Evolutionary conservation across 2,113 vertebrate species (phyloP).

Genomic region (Seriola quinqueradiata): DNA sequence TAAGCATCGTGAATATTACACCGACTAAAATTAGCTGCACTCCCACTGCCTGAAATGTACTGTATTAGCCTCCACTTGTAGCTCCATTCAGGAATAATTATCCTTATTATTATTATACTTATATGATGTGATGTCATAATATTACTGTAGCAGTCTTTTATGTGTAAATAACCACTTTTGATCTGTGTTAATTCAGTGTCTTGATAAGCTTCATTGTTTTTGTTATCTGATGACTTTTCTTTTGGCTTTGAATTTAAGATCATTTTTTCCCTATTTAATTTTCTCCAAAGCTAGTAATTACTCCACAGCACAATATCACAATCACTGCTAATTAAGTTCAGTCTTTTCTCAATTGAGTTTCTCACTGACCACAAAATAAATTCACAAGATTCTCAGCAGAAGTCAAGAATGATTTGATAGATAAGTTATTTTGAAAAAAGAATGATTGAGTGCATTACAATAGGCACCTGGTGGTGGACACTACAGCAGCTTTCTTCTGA

Average conservation of each 20-base stretch:
- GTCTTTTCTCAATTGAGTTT: not conserved
- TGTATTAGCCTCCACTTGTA: no score
- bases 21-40: not conserved
- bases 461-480: not conserved
- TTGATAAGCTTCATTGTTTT: no score
- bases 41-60: not conserved
- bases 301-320: not conserved
- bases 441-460: not conserved
- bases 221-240: not conserved
- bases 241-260: not conserved
- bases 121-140: not conserved
- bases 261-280: not conserved
- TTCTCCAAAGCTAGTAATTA: constrained; percentile 7
- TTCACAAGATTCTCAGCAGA: not conserved
- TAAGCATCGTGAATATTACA: not conserved
- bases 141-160: not conserved
- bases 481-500: not conserved
- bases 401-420: not conserved
- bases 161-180: no score
- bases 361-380: not conserved
- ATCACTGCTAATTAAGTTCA: not conserved
- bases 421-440: not conserved
- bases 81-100: not conserved
- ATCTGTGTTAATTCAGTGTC: no score
- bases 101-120: not conserved